phyloP scores from a whole-genome alignment of 2,797 vertebrate species.

The Crypturellus tataupa region DNA sequence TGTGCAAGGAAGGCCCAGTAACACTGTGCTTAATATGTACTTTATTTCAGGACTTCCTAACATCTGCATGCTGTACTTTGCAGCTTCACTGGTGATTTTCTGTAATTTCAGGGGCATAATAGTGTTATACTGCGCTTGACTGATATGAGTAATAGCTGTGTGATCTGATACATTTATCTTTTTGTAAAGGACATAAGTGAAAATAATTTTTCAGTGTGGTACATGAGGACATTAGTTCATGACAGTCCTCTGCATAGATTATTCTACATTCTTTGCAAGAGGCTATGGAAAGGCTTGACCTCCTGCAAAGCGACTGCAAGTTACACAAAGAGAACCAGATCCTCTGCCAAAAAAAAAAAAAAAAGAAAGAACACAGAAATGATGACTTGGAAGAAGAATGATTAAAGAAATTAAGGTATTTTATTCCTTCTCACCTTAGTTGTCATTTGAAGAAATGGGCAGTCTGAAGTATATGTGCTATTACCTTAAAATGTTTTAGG shows the following conservation, averaged over 20 bases:
- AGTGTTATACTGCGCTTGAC: neutral
- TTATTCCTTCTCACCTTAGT: constrained; percentile 55
- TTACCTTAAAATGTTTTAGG: constrained; percentile 43
- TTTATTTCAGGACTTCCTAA: neutral
- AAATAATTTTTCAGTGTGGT: neutral
- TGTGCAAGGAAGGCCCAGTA: neutral
- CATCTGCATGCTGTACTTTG: neutral
- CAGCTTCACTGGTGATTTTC: neutral
- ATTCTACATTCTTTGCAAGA: constrained; percentile 9
- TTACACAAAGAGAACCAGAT: neutral
- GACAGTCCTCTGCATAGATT: neutral
- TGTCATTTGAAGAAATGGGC: constrained; percentile 36
- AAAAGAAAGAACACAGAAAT: constrained; percentile 1
- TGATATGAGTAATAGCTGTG: neutral
- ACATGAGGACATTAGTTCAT: neutral
- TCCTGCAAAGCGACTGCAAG: neutral
- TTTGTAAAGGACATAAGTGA: neutral
- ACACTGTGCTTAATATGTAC: neutral
- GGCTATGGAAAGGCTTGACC: neutral
- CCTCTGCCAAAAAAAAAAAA: constrained; percentile 23
- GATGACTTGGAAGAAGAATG: constrained; percentile 14
- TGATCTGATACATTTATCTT: neutral
- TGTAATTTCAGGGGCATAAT: neutral
- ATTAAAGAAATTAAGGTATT: constrained; percentile 32
- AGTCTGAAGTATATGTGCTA: constrained; percentile 44